Conservation (phyloP, 2,113 vertebrate species). For the Gulo gulo region DNA sequence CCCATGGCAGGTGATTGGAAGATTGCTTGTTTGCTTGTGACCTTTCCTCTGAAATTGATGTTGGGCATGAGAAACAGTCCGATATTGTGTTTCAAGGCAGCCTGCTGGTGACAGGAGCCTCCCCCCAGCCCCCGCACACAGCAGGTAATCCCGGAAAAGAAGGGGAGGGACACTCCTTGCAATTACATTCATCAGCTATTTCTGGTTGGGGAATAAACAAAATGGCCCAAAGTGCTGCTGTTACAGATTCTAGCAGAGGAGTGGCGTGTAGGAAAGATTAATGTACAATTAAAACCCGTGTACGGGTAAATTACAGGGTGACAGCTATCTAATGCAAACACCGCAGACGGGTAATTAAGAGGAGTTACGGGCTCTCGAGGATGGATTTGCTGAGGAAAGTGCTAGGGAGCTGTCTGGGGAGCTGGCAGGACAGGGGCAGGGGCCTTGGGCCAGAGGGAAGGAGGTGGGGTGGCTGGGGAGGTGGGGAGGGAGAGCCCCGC, state of each 20-base stretch:
- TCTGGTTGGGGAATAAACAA: conserved; percentile 72
- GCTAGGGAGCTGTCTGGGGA: conserved; percentile 54
- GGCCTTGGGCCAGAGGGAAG: not conserved
- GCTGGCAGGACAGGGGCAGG: not conserved
- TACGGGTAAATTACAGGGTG: conserved; percentile 65
- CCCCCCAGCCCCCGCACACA: conserved; percentile 58
- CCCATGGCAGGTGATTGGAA: not conserved
- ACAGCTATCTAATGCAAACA: conserved; percentile 64
- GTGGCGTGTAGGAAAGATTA: conserved; percentile 72
- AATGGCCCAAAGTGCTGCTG: conserved; percentile 74
- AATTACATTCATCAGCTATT: conserved; percentile 73
- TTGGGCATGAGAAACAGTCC: conserved; percentile 42
- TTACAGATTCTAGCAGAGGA: conserved; percentile 74
- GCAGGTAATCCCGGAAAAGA: conserved; percentile 66
- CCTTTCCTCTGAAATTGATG: conserved; percentile 36
- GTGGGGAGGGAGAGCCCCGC: not conserved
- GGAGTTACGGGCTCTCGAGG: conserved; percentile 75
- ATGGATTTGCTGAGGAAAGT: conserved; percentile 67
- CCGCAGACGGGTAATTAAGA: conserved; percentile 73
- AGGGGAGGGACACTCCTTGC: not conserved
- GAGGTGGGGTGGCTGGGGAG: not conserved
- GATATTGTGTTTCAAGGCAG: conserved; percentile 60
- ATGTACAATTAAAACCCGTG: conserved; percentile 62
- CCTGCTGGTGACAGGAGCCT: conserved; percentile 64
- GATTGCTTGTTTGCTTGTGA: conserved; percentile 26